These are phyloP conservation scores for Smutsia gigantea DNA, from an alignment of 2,797 vertebrate species.

Conservation along the genomic window DNA sequence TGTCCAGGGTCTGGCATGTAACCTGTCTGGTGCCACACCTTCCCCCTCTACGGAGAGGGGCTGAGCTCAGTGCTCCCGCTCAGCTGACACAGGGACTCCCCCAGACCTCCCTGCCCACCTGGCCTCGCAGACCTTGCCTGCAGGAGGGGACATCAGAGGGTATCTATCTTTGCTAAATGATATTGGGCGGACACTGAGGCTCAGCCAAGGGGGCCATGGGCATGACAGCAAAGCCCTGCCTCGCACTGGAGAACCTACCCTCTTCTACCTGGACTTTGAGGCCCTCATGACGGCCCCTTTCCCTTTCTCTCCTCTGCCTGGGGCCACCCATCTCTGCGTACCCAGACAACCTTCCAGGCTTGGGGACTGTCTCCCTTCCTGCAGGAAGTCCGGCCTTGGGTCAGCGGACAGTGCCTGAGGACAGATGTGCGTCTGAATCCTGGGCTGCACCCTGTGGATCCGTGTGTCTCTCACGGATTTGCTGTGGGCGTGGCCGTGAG, in stretches of 20 bases:
- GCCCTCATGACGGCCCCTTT: background rate
- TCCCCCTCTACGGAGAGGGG: background rate
- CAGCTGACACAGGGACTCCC: background rate
- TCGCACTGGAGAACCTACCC: background rate
- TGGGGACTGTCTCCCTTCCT: background rate
- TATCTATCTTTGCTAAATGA: background rate
- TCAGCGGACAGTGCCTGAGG: rapidly evolving
- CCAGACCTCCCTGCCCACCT: background rate
- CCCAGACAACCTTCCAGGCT: background rate
- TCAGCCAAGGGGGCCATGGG: background rate
- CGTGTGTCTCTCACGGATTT: background rate
- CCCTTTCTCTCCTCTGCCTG: background rate
- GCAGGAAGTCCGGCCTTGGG: background rate
- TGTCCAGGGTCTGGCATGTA: background rate
- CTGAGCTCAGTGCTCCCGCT: too few relatives aligned
- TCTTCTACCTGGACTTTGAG: background rate
- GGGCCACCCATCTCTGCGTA: background rate
- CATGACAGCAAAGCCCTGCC: background rate
- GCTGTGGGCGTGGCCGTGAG: background rate
- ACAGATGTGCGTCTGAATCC: background rate
- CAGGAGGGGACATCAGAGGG: background rate
- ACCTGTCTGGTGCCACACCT: background rate
- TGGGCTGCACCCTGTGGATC: too few relatives aligned
- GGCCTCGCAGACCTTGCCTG: background rate
- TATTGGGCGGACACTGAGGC: too few relatives aligned